These are phyloP conservation scores for Deroptyus accipitrinus DNA, from an alignment of 2,113 vertebrate species.

Conservation along the genomic window DNA sequence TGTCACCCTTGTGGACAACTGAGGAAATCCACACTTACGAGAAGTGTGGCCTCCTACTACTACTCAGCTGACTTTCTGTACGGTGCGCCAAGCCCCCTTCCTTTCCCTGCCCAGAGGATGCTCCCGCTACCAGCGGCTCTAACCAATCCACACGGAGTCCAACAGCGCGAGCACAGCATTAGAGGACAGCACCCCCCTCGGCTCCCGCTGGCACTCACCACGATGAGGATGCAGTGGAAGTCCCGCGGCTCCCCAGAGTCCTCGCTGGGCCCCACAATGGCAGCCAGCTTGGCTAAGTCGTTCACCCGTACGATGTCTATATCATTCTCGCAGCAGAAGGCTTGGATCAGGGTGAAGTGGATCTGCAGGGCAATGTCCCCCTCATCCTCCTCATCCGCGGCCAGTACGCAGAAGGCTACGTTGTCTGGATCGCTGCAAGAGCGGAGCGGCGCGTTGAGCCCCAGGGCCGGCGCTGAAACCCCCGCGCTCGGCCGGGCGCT, in stretches of 20 bases:
- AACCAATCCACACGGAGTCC: fast-evolving
- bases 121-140: neutral
- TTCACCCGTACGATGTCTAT: slow-evolving; percentile 94
- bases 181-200: fast-evolving
- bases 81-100: fast-evolving
- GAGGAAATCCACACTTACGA: neutral
- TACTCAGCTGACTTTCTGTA: neutral
- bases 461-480: too few relatives aligned
- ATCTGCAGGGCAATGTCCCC: slow-evolving; percentile 96
- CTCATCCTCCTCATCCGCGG: slow-evolving; percentile 90
- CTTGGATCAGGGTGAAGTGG: slow-evolving; percentile 97
- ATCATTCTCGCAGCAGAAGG: slow-evolving; percentile 97
- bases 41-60: neutral
- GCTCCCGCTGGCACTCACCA: slow-evolving; percentile 76
- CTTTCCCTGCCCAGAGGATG: neutral
- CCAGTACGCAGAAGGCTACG: slow-evolving; percentile 93
- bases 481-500: neutral
- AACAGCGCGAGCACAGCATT: fast-evolving
- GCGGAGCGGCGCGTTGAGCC: neutral
- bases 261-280: slow-evolving; percentile 82
- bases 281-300: slow-evolving; percentile 85
- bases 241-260: slow-evolving; percentile 86
- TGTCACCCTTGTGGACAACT: neutral
- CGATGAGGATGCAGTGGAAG: slow-evolving; percentile 95
- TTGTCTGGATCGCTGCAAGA: slow-evolving; percentile 90